A percentile compares a stretch with the other conserved stretches of the same genome.
Evolutionary conservation across 92 coral and sea anemone genomes (phyloP).

Genomic region (Nematostella vectensis): DNA sequence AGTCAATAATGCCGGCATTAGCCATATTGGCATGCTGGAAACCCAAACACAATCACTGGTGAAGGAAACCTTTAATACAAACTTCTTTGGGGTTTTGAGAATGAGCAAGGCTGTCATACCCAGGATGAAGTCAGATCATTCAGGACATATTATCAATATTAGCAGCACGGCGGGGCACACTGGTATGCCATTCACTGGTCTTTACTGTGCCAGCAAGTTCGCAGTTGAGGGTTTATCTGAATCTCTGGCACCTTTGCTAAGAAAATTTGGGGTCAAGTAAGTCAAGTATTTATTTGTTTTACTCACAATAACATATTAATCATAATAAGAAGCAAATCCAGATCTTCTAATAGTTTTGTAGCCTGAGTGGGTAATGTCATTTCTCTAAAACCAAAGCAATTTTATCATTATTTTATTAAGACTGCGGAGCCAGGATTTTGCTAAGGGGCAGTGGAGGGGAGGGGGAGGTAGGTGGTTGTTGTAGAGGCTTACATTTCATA

Average conservation of each 20-base stretch:
- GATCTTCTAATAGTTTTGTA: too few relatives aligned
- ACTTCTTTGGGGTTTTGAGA: slow-evolving; percentile 67
- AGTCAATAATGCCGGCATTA: slow-evolving; percentile 88
- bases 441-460: background rate
- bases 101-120: slow-evolving; percentile 71
- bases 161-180: slow-evolving; percentile 59
- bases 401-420: too few relatives aligned
- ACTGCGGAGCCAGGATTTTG: background rate
- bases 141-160: slow-evolving; percentile 69
- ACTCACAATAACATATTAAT: background rate
- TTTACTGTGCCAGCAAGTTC: slow-evolving; percentile 76
- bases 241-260: slow-evolving; percentile 66
- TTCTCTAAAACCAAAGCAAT: too few relatives aligned
- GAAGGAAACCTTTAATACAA: slow-evolving; percentile 58
- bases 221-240: slow-evolving; percentile 83
- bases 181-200: slow-evolving; percentile 62
- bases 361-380: too few relatives aligned
- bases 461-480: background rate
- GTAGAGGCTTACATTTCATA: too few relatives aligned
- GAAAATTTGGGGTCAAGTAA: slow-evolving; percentile 60
- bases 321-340: too few relatives aligned
- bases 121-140: slow-evolving; percentile 56
- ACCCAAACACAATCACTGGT: slow-evolving; percentile 41
- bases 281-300: slow-evolving; percentile 5
- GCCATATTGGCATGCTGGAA: slow-evolving; percentile 65